Evolutionary conservation across 2,113 vertebrate genomes (phyloP), one percentile per base, ranked within the genome.

Genomic region (Xiphias gladius): DNA sequence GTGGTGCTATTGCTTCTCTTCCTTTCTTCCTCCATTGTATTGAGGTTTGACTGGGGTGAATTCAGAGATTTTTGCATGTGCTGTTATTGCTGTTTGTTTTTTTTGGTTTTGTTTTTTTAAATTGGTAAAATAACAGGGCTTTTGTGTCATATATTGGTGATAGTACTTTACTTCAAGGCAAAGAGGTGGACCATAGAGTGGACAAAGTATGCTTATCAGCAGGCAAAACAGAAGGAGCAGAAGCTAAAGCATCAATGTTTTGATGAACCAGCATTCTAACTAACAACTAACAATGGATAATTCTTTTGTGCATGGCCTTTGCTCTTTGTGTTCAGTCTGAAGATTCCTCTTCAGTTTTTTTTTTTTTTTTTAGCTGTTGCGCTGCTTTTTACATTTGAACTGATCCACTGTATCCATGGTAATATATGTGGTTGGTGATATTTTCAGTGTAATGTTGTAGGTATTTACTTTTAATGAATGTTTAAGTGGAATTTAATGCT

Each of bases 351-450:
- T 88, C 69, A 76, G 85, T 57, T 43, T 84, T 71, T 46, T 55
- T 58, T 72, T 58, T 24, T 57, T 88, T 67, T 54, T 52, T 58
- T 88, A 86, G 82, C 78, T 76, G 67, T 76, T 79, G 32, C 85
- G 80, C 80, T 91, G 83, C 81, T 88, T 79, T 82, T 86, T 70
- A 55, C 28, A 20, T 90, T 83, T 57, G 16, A 83, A 85, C 83
- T 84, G 79, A 86, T 90, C 88, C 64, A 88, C 88, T 85, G 82
- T 82, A 83, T 89, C 66, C 84, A 87, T 90, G 71, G 86, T 93
- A 93, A 91, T 86, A 65, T 92, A 89, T 92, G 90, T 93, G 92
- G 83, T 88, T 92, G 91, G 88, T 92, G 90, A 93, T 86, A 67
- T 86, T 92, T 88, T 91, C 84, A 90, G 73, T 68, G 30, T 86